Base-by-base conservation (phyloP, 2,888 invertebrate genomes). In the Trimorus sp. region DNA sequence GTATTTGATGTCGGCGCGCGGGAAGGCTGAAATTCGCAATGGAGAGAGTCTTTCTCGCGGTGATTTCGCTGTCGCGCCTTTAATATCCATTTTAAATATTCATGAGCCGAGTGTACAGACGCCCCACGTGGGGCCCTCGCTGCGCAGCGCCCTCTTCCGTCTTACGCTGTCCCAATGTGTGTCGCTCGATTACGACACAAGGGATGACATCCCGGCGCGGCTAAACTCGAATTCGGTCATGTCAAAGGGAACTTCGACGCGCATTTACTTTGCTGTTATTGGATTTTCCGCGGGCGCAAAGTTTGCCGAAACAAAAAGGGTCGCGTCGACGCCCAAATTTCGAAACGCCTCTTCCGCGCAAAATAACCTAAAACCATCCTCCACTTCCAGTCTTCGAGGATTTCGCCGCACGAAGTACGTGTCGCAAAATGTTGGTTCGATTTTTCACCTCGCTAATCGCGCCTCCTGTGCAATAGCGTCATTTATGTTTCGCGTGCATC, bases 21-120 rank as follows among this genome's bases (percentile, higher is more conserved):
- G 48, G 71, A 60, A 69, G 63, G 53, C 79, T 51, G 71, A 68
- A 79, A 83, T 84, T 83, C 60, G 74, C 56, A 80, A 58, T 12
- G 58, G 26, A 38, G 73, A 79, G 65, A 40, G 71, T 40, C 26
- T 26, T 26, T 26, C 26, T 26, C 65, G 77, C 58, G 77, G 53
- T 76, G 77, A 84, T 86, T 84, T 86, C 85, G 86, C 63, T 62
- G 87, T 89, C 86, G 88, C 87, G 87, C 89, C 88, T 90, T 90
- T 90, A 90, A 90, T 90, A 89, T 90, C 89, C 88, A 89, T 89
- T 89, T 90, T 90, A 89, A 90, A 90, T 90, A 90, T 90, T 90
- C 89, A 90, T 90, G 89, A 90, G 87, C 71, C 76, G 79, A 80
- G 74, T 78, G 84, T 51, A 40, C 69, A 76, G 78, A 79, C 78